These are phyloP conservation scores for Varroa destructor DNA, from an alignment of 1,140 invertebrate genomes.

Conservation along the genomic window DNA sequence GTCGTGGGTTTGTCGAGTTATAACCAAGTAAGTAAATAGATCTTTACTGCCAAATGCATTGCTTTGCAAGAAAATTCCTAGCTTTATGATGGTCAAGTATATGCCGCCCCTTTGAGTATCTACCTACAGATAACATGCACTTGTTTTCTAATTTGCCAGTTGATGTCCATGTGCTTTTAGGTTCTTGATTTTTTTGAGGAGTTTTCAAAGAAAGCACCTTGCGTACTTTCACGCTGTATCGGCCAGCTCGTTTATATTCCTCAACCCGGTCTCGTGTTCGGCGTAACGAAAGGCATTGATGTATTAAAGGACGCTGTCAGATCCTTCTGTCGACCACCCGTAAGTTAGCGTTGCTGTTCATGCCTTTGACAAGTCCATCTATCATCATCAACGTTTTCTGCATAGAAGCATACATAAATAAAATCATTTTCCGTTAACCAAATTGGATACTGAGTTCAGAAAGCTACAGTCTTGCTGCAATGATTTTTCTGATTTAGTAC, in stretches of 20 bases:
- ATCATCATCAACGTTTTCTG: too few relatives aligned
- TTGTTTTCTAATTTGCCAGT: neutral
- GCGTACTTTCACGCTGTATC: constrained; percentile 82
- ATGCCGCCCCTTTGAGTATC: neutral
- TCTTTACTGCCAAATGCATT: neutral
- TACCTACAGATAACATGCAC: too few relatives aligned
- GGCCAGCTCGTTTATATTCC: constrained; percentile 53
- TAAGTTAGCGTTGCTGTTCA: constrained; percentile 25
- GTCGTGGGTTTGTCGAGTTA: constrained; percentile 48
- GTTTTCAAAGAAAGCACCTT: constrained; percentile 72
- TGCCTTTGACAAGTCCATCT: too few relatives aligned
- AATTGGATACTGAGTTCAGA: too few relatives aligned
- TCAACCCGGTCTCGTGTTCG: constrained; percentile 38
- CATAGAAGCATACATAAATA: too few relatives aligned
- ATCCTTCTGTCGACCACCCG: constrained; percentile 73
- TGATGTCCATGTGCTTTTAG: constrained; percentile 31
- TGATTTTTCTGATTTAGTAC: too few relatives aligned
- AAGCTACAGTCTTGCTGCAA: too few relatives aligned
- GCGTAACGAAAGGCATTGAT: constrained; percentile 53
- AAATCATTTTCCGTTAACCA: too few relatives aligned
- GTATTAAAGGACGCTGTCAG: constrained; percentile 68
- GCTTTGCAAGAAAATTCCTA: neutral
- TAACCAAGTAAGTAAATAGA: constrained; percentile 6
- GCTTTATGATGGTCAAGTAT: neutral
- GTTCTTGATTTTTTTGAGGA: constrained; percentile 81